Base-by-base conservation (phyloP, 2,113 vertebrate species). In the Gnathonemus echidnorhynchus region DNA sequence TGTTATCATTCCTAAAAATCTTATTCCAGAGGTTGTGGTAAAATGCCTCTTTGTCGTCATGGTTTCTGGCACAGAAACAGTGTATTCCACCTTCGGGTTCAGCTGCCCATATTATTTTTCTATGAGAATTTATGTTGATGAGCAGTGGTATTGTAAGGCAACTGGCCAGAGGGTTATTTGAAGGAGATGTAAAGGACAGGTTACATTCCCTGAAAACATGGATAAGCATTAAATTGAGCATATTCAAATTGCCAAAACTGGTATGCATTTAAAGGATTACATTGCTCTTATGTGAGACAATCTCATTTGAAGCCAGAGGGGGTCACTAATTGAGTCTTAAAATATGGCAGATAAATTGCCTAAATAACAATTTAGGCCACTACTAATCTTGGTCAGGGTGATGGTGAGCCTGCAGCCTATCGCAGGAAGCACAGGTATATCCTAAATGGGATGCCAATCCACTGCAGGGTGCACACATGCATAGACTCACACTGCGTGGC, bases 331-430 rank as follows among this genome's bases (percentile, higher is more conserved):
- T 77, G n/a, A 39, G 31, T 77, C 70, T 19, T 39, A 80, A 17
- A 77, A 77, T 77, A 39, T 17, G 31, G 35, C 74, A 80, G 35
- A 80, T 42, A 80, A 42, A 80, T 77, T 80, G 5, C 35, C 35
- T 80, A 80, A 80, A 80, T 80, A 80, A 80, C 17, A 42, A 80
- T 80, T 80, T 42, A 80, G 74, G 35, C 74, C 74, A 80, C 74
- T 39, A 42, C 74, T 80, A 70, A 70, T 70, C 62, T 70, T 31
- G 62, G 62, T 70, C n/a, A 70, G 62, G 74, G 17, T 15, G 15
- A 17, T 19, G 35, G 35, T 17, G 74, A 27, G 31, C 35, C 35
- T 27, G 35, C 11, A 42, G 15, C 74, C 35, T 19, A 42, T 42
- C 9, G 1, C 62, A 31, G 62, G 62, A 70, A 31, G 3, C 62